Conservation (phyloP, 2,113 vertebrate species). For the Bubalus kerabau region DNA sequence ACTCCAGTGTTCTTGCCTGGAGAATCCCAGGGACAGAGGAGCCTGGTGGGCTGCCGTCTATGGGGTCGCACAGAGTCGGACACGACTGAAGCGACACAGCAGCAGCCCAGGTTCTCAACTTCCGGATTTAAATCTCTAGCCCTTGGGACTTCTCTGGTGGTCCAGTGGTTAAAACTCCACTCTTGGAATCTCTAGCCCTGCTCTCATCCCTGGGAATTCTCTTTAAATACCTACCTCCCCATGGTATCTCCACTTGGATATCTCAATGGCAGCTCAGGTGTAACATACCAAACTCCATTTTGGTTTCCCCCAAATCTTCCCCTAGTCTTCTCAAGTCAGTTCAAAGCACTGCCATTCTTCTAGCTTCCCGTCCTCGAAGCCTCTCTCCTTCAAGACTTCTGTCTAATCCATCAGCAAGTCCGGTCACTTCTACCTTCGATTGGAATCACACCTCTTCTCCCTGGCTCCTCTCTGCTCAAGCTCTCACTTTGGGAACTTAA, state of each 20-base stretch:
- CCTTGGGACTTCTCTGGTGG: not conserved
- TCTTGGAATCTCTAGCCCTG: not conserved
- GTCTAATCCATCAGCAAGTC: not conserved
- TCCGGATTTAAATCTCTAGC: not conserved
- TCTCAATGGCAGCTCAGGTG: not conserved
- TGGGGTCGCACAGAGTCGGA: no score
- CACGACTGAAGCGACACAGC: no score
- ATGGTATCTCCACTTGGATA: not conserved
- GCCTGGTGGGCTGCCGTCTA: no score
- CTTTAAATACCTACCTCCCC: not conserved
- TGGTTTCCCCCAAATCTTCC: not conserved
- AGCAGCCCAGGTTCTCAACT: not conserved
- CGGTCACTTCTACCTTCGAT: not conserved
- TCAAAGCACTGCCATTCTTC: not conserved
- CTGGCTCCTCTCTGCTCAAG: not conserved
- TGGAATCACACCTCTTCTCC: not conserved
- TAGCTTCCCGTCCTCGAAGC: not conserved
- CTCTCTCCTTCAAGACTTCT: not conserved
- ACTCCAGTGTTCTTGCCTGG: no score
- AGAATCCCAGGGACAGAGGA: no score
- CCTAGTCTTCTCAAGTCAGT: not conserved
- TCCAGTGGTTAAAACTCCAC: not conserved
- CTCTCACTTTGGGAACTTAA: not conserved
- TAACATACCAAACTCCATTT: not conserved
- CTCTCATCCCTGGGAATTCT: not conserved